Evolutionary conservation across 2,113 vertebrate species (phyloP).

Genomic region (Paraplagusia blochii): DNA sequence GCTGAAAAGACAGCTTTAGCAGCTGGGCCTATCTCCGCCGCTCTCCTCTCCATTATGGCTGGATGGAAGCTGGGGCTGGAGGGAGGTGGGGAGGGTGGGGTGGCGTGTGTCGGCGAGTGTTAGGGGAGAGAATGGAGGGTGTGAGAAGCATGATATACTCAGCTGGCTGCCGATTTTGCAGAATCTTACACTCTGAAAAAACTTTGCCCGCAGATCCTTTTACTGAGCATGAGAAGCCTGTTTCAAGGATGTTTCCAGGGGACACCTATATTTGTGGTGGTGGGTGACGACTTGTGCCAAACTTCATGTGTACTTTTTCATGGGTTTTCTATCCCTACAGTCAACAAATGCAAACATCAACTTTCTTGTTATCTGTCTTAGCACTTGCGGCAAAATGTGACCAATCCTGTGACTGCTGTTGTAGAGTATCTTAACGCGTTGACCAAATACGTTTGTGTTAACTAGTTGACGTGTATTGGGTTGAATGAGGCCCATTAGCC

Average conservation of each 20-base stretch:
- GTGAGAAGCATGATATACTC: constrained; percentile 71
- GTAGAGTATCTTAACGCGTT: no score
- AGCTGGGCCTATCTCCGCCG: constrained; percentile 76
- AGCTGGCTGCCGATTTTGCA: constrained; percentile 71
- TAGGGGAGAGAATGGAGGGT: constrained; percentile 72
- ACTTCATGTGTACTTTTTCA: constrained; percentile 43
- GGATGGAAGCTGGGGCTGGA: constrained; percentile 63
- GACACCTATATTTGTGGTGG: constrained; percentile 50
- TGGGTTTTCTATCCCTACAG: constrained; percentile 27
- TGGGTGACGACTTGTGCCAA: constrained; percentile 36
- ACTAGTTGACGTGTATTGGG: constrained; percentile 38
- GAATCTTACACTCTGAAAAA: constrained; percentile 67
- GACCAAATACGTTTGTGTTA: constrained; percentile 8
- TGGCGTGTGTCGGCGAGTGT: constrained; percentile 57
- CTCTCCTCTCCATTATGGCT: constrained; percentile 74
- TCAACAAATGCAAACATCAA: constrained; percentile 14
- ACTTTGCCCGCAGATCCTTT: constrained; percentile 65
- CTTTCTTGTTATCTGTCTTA: constrained; percentile 8
- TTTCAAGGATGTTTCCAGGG: constrained; percentile 65
- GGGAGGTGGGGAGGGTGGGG: constrained; percentile 57
- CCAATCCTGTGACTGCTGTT: no score
- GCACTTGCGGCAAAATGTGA: not conserved
- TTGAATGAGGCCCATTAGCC: constrained; percentile 49
- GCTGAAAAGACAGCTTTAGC: constrained; percentile 82
- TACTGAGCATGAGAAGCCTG: constrained; percentile 65